phyloP scores from a whole-genome alignment of 2,888 invertebrate species.

The Cerastis leucographa region DNA sequence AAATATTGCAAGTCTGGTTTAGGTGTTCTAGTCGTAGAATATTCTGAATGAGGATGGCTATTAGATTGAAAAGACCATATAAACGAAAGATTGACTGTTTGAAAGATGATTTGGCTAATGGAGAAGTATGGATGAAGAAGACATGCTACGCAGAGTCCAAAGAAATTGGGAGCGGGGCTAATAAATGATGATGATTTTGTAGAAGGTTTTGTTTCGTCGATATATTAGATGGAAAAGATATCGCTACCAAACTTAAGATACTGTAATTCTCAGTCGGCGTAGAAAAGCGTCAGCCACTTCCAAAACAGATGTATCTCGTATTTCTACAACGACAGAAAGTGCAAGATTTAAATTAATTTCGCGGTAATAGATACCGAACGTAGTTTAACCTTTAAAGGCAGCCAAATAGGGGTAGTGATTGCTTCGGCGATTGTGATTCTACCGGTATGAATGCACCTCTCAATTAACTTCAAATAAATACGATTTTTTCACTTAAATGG shows the following conservation, averaged over 20 bases:
- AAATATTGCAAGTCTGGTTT: slow-evolving; percentile 24
- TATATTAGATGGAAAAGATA: neutral
- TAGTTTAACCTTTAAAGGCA: neutral
- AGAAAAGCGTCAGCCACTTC: neutral
- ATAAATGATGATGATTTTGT: neutral
- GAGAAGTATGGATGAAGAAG: neutral
- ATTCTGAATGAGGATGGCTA: neutral
- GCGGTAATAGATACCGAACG: neutral
- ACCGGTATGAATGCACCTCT: neutral
- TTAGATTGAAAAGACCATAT: neutral
- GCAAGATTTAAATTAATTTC: neutral
- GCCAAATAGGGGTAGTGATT: neutral
- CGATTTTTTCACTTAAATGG: neutral
- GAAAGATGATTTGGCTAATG: neutral
- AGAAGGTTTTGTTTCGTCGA: neutral
- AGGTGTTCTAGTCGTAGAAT: neutral
- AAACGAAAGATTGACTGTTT: neutral
- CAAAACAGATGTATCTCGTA: neutral
- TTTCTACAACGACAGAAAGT: neutral
- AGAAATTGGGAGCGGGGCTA: too few species aligned
- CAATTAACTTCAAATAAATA: neutral
- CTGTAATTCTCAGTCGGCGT: neutral
- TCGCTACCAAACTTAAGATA: neutral
- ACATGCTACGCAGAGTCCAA: neutral
- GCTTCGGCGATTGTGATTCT: neutral